Evolutionary conservation across 2,888 invertebrate species (phyloP), one percentile per base, ranked within the genome.

Genomic region (Dryomyza anilis): DNA sequence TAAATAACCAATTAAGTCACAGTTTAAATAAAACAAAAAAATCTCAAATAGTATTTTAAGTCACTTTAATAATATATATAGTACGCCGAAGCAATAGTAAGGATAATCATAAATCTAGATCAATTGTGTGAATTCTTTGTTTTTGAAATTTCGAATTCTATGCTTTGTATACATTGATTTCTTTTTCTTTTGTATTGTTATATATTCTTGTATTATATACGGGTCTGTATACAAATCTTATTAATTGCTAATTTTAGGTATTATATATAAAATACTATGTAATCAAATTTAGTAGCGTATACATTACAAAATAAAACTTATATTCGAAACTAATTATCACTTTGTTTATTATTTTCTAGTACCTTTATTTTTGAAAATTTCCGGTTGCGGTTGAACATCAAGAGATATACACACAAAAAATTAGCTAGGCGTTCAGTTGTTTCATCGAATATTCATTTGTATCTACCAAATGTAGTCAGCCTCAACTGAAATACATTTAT

Each of bases 81-180:
- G n/a, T 21, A 36, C 36, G 27, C 27, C 29, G 30, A 56, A 63
- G 63, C 55, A 63, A 63, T 63, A 63, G 25, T 30, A 63, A 55
- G n/a, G 56, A 56, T 63, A 63, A 63, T 56, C 63, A 33, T 19
- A 50, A 48, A 23, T 8, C 23, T 48, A 30, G 19, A n/a, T n/a
- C n/a, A n/a, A n/a, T n/a, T n/a, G n/a, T n/a, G n/a, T n/a, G n/a
- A n/a, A n/a, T n/a, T n/a, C n/a, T n/a, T n/a, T n/a, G n/a, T n/a
- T n/a, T n/a, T n/a, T n/a, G n/a, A n/a, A n/a, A n/a, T n/a, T n/a
- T n/a, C n/a, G n/a, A n/a, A n/a, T n/a, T n/a, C n/a, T n/a, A n/a
- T n/a, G n/a, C n/a, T n/a, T 8, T 33, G 33, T 33, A 33, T 16
- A 43, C 16, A 50, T 50, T 14, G 48, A 50, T 50, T 50, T 7